Conservation (phyloP, 2,113 vertebrate species). For the Motacilla alba region DNA sequence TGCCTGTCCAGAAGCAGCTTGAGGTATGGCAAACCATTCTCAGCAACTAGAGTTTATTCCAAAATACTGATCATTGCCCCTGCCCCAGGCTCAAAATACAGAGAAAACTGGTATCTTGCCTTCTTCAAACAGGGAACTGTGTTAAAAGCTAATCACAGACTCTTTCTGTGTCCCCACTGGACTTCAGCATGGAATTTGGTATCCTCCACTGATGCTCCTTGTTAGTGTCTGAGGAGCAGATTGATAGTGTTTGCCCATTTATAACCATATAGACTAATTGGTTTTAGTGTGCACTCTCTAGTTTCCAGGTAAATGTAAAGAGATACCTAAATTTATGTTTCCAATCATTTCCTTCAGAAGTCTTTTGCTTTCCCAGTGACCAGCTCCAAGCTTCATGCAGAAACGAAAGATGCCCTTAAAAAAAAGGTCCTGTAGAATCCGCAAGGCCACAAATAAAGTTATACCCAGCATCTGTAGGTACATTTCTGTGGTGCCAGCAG, state of each 20-base stretch:
- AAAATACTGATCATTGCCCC: not conserved
- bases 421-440: not conserved
- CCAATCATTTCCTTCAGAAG: not conserved
- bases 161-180: not conserved
- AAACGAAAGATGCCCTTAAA: not conserved
- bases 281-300: not conserved
- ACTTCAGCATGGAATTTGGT: not conserved
- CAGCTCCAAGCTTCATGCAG: not conserved
- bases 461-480: not conserved
- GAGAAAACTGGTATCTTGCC: not conserved
- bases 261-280: not conserved
- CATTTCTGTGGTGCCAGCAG: not conserved
- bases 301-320: not conserved
- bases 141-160: not conserved
- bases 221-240: not conserved
- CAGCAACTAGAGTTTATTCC: not conserved
- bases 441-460: not conserved
- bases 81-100: not conserved
- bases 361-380: not conserved
- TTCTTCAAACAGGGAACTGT: not conserved
- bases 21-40: not conserved
- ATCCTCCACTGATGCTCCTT: not conserved
- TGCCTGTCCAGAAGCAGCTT: not conserved
- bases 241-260: not conserved
- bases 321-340: not conserved